These are phyloP conservation scores for Halcyon smyrnensis DNA, from an alignment of 2,797 vertebrate species.

Conservation along the genomic window DNA sequence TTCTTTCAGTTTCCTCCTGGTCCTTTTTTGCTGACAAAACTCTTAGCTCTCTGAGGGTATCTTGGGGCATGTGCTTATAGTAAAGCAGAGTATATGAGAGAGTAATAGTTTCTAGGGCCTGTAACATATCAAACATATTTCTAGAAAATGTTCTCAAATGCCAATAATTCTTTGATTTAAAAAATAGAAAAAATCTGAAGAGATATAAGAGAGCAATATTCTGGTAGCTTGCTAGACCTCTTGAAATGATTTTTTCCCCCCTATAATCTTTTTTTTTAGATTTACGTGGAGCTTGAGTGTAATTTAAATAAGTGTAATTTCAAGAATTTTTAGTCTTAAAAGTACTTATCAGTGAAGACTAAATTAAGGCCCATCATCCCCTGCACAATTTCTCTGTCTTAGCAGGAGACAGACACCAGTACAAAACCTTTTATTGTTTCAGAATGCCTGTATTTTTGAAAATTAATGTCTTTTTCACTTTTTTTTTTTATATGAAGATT, in stretches of 20 bases:
- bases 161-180: background rate
- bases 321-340: slow-evolving; percentile 48
- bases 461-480: background rate
- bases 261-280: slow-evolving; percentile 3
- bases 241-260: background rate
- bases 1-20: background rate
- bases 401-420: background rate
- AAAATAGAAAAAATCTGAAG: background rate
- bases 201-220: background rate
- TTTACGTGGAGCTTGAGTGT: background rate
- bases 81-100: background rate
- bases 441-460: background rate
- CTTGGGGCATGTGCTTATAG: background rate
- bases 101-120: background rate
- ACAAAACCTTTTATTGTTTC: background rate
- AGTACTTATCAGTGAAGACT: slow-evolving; percentile 23
- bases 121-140: slow-evolving; percentile 1
- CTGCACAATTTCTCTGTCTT: slow-evolving; percentile 3
- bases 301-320: slow-evolving; percentile 46
- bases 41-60: background rate
- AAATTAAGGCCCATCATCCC: slow-evolving; percentile 15
- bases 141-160: slow-evolving; percentile 12
- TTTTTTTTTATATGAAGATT: background rate
- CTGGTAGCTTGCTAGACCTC: background rate
- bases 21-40: background rate